Conservation (phyloP, 2,113 vertebrate species). For the Aphyosemion australe region DNA sequence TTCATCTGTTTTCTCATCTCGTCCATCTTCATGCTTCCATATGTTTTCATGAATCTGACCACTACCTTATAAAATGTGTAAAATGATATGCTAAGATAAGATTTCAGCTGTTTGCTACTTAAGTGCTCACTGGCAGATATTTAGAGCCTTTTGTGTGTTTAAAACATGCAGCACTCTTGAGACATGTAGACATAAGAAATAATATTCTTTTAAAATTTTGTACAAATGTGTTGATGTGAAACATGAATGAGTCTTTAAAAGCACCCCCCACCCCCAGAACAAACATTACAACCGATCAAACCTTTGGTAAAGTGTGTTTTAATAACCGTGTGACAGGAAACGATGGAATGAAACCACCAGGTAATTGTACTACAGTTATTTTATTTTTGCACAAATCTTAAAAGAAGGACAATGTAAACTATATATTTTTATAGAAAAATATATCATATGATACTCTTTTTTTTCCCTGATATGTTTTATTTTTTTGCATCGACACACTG, state of each 20-base stretch:
- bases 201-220: too few relatives aligned
- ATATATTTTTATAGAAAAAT: slow-evolving; percentile 33
- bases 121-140: slow-evolving; percentile 19
- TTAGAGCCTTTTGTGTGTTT: too few relatives aligned
- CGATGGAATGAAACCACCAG: slow-evolving; percentile 14
- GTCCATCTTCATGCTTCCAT: slow-evolving; percentile 37
- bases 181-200: too few relatives aligned
- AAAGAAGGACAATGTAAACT: slow-evolving; percentile 29
- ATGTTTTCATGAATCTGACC: slow-evolving; percentile 62
- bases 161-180: too few relatives aligned
- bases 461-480: slow-evolving; percentile 7
- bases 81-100: slow-evolving; percentile 38
- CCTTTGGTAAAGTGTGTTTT: slow-evolving; percentile 15
- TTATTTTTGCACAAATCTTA: slow-evolving; percentile 46
- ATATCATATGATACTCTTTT: slow-evolving; percentile 5
- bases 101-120: slow-evolving; percentile 63
- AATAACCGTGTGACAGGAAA: slow-evolving; percentile 28
- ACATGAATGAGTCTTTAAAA: slow-evolving; percentile 19
- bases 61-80: slow-evolving; percentile 58
- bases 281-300: not conserved
- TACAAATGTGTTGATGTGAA: slow-evolving; percentile 9
- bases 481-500: not conserved
- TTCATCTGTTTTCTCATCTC: slow-evolving; percentile 54
- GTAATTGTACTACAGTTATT: slow-evolving; percentile 3
- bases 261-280: slow-evolving; percentile 6